Base-by-base conservation (phyloP, 2,113 vertebrate genomes). In the Plotosus lineatus region DNA sequence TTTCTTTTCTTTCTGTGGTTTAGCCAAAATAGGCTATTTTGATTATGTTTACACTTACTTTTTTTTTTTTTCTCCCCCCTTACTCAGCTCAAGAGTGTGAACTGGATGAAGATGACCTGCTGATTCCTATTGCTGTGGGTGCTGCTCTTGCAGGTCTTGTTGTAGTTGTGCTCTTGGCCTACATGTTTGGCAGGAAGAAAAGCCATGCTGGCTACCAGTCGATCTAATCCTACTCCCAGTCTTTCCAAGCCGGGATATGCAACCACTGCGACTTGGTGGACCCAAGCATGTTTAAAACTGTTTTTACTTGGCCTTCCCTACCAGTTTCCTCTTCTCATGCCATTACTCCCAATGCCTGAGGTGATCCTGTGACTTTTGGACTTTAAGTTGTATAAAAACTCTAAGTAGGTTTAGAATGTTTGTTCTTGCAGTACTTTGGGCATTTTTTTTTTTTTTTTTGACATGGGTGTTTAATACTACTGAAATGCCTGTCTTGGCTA, bases 161-260 rank as follows among this genome's bases (percentile, higher is more conserved):
- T 84, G 93, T 98, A 17, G 92, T 98, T 28, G 97, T 99, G 46
- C 92, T 99, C 84, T 89, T 98, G 68, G 97, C 97, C 60, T 99
- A 99, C 91, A 94, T 99, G 85, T 96, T 99, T 36, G 98, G 98
- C 85, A 93, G 96, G 82, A 98, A 95, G 94, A 94, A 97, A 89
- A 98, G 97, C 90, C 98, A 99, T 2, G 96, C 97, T 1, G 98
- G 98, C 88, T 99, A 99, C 89, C 98, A 99, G 90, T 98, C 96
- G 61, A 99, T 99, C 89, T 99, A 94, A 96, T 79, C 73, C 82
- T 60, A 80, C 83, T 69, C 61, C 15, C 17, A 11, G 5, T 55
- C 48, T 79, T 65, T 46, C 31, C 31, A 82, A 86, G 88, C 90
- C 88, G 90, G 88, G 91, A 89, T 50, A 80, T 63, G 86, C 88